Conservation (phyloP, 30 jellyfish, hydroid and myxozoan species). For the Cassiopea andromeda region DNA sequence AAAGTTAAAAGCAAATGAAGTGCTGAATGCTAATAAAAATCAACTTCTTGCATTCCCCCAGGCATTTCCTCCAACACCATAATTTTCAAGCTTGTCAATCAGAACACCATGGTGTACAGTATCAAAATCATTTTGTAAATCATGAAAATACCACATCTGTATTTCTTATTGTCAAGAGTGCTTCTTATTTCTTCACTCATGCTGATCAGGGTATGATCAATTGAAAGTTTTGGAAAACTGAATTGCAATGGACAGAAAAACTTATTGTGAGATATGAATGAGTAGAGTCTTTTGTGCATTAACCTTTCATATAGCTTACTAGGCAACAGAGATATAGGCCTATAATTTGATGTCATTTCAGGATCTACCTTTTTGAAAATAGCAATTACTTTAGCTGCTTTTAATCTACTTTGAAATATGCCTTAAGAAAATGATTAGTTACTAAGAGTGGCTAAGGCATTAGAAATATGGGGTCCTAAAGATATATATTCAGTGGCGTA, state of each 20-base stretch:
- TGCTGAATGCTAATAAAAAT: too few species aligned
- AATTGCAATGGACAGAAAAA: slow-evolving; percentile 49
- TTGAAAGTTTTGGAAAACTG: slow-evolving; percentile 57
- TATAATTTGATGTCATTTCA: slow-evolving; percentile 25
- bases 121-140: slow-evolving; percentile 51
- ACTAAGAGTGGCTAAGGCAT: slow-evolving; percentile 12
- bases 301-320: slow-evolving; percentile 57
- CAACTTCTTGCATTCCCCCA: too few species aligned
- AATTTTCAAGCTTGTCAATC: slow-evolving; percentile 43
- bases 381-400: slow-evolving; percentile 63
- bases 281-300: neutral
- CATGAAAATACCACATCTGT: slow-evolving; percentile 68
- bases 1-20: too few species aligned
- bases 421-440: slow-evolving; percentile 45
- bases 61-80: slow-evolving; percentile 65
- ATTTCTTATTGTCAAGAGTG: slow-evolving; percentile 51
- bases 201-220: slow-evolving; percentile 58
- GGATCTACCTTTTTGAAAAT: slow-evolving; percentile 59
- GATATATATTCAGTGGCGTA: neutral
- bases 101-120: slow-evolving; percentile 60
- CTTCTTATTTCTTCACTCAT: slow-evolving; percentile 57
- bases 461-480: slow-evolving; percentile 27
- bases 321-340: slow-evolving; percentile 19
- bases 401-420: slow-evolving; percentile 34
- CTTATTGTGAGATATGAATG: slow-evolving; percentile 18